These are phyloP conservation scores for Nannoperca australis DNA, from an alignment of 2,797 vertebrate species.

Conservation along the genomic window DNA sequence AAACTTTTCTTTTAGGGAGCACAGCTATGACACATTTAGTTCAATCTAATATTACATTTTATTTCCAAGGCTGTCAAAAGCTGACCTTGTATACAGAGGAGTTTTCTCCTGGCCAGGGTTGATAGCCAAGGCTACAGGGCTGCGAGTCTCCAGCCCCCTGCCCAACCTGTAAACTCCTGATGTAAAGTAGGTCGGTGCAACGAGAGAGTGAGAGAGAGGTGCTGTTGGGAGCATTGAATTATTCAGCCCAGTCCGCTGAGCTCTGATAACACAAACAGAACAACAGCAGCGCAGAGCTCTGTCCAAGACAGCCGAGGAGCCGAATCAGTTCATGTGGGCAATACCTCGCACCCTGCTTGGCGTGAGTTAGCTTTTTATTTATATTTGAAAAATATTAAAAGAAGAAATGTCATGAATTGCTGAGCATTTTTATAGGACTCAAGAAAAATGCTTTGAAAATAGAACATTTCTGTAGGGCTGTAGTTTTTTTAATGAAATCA, in stretches of 20 bases:
- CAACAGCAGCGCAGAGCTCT: slow-evolving; percentile 66
- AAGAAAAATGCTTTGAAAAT: neutral
- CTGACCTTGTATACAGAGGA: slow-evolving; percentile 8
- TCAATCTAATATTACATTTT: slow-evolving; percentile 18
- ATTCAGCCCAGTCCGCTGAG: slow-evolving; percentile 78
- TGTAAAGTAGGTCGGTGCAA: slow-evolving; percentile 73
- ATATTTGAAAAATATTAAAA: slow-evolving; percentile 13
- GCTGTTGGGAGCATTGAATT: slow-evolving; percentile 80
- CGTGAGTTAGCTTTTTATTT: slow-evolving; percentile 16
- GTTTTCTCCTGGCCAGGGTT: slow-evolving; percentile 32
- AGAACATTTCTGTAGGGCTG: neutral
- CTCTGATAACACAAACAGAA: slow-evolving; percentile 75
- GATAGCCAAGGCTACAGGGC: slow-evolving; percentile 38
- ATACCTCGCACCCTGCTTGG: slow-evolving; percentile 15
- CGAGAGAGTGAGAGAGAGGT: slow-evolving; percentile 47
- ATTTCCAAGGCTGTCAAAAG: slow-evolving; percentile 27
- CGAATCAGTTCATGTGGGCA: slow-evolving; percentile 40
- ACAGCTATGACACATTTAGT: slow-evolving; percentile 5
- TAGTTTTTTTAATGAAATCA: slow-evolving; percentile 8
- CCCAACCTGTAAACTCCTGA: slow-evolving; percentile 67
- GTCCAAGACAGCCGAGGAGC: slow-evolving; percentile 48
- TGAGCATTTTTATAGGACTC: slow-evolving; percentile 12
- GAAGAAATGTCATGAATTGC: slow-evolving; percentile 8
- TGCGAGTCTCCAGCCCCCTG: slow-evolving; percentile 37
- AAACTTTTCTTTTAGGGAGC: slow-evolving; percentile 1